Conservation (phyloP, 1,140 invertebrate genomes). For the Neodiprion fabricii region DNA sequence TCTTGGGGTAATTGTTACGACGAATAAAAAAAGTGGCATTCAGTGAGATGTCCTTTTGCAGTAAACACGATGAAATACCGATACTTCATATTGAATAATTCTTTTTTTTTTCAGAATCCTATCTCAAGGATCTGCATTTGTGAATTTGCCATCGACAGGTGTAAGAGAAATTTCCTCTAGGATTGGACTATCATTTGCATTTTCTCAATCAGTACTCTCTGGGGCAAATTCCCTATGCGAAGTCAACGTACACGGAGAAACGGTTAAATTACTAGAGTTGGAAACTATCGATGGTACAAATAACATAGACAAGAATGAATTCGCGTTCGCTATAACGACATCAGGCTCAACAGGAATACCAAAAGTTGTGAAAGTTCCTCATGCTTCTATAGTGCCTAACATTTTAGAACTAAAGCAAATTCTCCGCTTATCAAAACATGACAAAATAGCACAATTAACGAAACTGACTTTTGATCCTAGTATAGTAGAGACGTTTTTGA, state of each 20-base stretch:
- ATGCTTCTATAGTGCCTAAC: slow-evolving; percentile 69
- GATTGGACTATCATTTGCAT: slow-evolving; percentile 39
- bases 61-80: too few relatives aligned
- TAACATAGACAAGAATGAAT: slow-evolving; percentile 27
- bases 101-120: slow-evolving; percentile 43
- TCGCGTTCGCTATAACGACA: slow-evolving; percentile 68
- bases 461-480: slow-evolving; percentile 85
- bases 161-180: slow-evolving; percentile 19
- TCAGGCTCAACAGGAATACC: slow-evolving; percentile 72
- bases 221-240: slow-evolving; percentile 28
- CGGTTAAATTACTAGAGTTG: slow-evolving; percentile 16
- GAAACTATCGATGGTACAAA: slow-evolving; percentile 21
- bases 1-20: slow-evolving; percentile 43
- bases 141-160: slow-evolving; percentile 32
- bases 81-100: not conserved
- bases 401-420: slow-evolving; percentile 66
- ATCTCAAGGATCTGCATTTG: slow-evolving; percentile 37
- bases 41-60: not conserved
- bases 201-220: slow-evolving; percentile 26
- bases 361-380: slow-evolving; percentile 69
- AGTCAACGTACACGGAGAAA: slow-evolving; percentile 30
- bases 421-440: slow-evolving; percentile 60
- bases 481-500: slow-evolving; percentile 77
- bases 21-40: slow-evolving; percentile 5
- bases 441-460: slow-evolving; percentile 76